A percentile compares a stretch with the other conserved stretches of the same genome.
These are phyloP conservation scores for Pseudomyrmex cubaensis DNA, from an alignment of 1,140 invertebrate species.

Conservation along the genomic window DNA sequence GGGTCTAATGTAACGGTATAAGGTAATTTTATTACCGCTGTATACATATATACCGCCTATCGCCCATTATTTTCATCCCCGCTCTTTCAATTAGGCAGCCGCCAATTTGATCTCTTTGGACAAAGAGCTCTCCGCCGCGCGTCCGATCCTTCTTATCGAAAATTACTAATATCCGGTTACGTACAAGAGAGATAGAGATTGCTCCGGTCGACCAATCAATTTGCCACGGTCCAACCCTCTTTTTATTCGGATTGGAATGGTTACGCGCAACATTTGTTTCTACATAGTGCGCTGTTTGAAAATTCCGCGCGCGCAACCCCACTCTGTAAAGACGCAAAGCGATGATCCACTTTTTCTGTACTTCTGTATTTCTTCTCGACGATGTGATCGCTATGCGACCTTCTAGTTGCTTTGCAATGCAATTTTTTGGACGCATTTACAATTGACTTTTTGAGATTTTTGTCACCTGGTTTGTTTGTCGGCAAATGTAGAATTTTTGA, in stretches of 20 bases:
- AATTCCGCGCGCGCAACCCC: background rate
- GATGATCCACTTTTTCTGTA: conserved; percentile 43
- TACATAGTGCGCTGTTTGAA: conserved; percentile 1
- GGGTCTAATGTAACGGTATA: conserved; percentile 43
- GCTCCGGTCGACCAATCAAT: conserved; percentile 72
- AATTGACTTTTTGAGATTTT: background rate
- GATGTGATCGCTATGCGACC: background rate
- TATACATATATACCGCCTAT: conserved; percentile 39
- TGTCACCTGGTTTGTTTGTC: background rate
- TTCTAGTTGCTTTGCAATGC: background rate
- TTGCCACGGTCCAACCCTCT: conserved; percentile 47
- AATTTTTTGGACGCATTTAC: background rate
- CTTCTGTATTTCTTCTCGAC: conserved; percentile 5
- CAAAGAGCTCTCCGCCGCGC: conserved; percentile 44
- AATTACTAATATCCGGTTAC: conserved; percentile 78
- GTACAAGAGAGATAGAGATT: conserved; percentile 68
- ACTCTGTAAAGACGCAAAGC: conserved; percentile 40
- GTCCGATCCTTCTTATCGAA: conserved; percentile 66
- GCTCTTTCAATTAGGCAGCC: conserved; percentile 50
- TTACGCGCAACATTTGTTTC: conserved; percentile 46
- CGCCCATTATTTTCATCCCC: conserved; percentile 41
- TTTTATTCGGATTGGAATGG: conserved; percentile 59
- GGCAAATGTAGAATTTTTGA: background rate
- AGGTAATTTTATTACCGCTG: conserved; percentile 64
- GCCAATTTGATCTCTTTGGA: conserved; percentile 67